These are phyloP conservation scores for Petrolisthes manimaculis DNA, from an alignment of 2,888 invertebrate species.

Conservation along the genomic window DNA sequence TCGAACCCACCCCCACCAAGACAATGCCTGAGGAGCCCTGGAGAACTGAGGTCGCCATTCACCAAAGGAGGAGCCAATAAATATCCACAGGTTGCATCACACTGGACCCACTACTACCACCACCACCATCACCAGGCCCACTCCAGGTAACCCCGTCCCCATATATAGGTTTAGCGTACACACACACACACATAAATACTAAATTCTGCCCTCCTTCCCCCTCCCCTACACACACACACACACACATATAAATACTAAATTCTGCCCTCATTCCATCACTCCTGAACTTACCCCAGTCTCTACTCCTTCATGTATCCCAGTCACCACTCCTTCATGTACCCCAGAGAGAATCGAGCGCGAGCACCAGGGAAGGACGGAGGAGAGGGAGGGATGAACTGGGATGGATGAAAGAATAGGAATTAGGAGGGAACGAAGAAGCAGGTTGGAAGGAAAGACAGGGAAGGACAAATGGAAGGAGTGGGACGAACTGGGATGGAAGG, in stretches of 20 bases:
- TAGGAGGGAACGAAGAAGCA: neutral
- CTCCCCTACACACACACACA: neutral
- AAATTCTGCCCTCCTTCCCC: neutral
- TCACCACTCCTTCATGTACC: neutral
- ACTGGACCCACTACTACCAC: neutral
- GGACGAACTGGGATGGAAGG: neutral
- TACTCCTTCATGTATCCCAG: neutral
- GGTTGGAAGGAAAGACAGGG: neutral
- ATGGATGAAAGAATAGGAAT: neutral
- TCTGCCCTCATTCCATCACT: neutral
- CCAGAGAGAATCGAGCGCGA: neutral
- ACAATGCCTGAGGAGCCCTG: conserved; percentile 14
- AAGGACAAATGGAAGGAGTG: neutral
- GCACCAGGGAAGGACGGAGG: neutral
- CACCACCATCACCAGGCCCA: neutral
- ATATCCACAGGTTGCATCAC: conserved; percentile 21
- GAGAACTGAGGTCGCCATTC: conserved; percentile 19
- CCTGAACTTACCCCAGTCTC: neutral
- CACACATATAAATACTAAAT: neutral
- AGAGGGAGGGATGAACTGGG: neutral
- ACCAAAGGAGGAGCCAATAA: conserved; percentile 20
- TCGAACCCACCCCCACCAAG: conserved; percentile 1
- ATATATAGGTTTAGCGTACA: too few relatives aligned
- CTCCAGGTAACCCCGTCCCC: neutral
- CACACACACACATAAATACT: too few relatives aligned